Percentiles rank a stretch among this genome's conserved stretches.
These are phyloP conservation scores for Seladonia tumulorum DNA, from an alignment of 2,888 invertebrate species.

Conservation along the genomic window DNA sequence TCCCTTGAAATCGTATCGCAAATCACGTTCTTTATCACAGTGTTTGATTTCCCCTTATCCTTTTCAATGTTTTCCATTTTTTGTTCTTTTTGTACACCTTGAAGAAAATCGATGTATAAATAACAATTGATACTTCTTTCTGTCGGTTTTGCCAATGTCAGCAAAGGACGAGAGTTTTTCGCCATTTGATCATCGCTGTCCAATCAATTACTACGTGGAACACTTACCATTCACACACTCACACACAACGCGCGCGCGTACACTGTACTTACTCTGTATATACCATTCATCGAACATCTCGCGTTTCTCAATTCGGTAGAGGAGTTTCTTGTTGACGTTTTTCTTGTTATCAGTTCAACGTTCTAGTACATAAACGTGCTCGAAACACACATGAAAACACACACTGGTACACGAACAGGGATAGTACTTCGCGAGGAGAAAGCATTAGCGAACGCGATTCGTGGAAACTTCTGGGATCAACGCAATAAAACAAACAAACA, in stretches of 20 bases:
- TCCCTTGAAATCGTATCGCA: conserved; percentile 29
- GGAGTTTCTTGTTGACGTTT: conserved; percentile 21
- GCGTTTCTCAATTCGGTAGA: conserved; percentile 30
- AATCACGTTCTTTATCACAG: not conserved
- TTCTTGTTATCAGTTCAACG: conserved; percentile 26
- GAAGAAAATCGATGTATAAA: not conserved
- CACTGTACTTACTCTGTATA: conserved; percentile 29
- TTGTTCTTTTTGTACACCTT: not conserved
- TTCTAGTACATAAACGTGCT: conserved; percentile 16
- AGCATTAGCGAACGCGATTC: conserved; percentile 75
- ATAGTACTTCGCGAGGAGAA: conserved; percentile 43
- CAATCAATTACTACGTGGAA: conserved; percentile 8
- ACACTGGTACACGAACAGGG: not conserved
- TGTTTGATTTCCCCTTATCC: not conserved
- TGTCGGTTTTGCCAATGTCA: not conserved
- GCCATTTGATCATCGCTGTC: conserved; percentile 24
- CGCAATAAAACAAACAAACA: conserved; percentile 53
- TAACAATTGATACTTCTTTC: not conserved
- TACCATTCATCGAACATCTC: conserved; percentile 25
- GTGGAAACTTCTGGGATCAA: conserved; percentile 77
- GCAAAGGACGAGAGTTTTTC: conserved; percentile 6
- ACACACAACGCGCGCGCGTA: not conserved
- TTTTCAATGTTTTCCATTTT: not conserved
- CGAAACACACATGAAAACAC: not conserved
- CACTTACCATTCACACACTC: not conserved